These are phyloP conservation scores for Otus scops DNA, from an alignment of 2,797 vertebrate genomes.

Conservation along the genomic window DNA sequence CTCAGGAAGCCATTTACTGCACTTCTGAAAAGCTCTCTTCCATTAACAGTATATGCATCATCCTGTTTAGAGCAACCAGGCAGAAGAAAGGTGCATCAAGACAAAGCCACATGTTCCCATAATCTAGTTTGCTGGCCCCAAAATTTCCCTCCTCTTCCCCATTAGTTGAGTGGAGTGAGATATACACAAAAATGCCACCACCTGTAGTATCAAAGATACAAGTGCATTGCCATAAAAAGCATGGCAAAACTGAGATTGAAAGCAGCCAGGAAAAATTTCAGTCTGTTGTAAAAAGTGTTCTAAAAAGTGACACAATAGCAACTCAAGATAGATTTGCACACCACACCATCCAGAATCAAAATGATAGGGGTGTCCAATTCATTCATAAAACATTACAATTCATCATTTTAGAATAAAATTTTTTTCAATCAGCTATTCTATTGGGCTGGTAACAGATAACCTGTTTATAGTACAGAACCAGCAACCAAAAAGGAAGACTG, in stretches of 20 bases:
- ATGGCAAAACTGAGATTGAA: neutral
- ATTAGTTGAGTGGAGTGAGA: neutral
- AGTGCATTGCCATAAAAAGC: neutral
- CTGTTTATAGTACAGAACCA: neutral
- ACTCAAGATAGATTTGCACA: neutral
- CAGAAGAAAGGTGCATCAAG: neutral
- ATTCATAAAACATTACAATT: neutral
- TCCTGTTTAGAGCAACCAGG: neutral
- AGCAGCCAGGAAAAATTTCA: neutral
- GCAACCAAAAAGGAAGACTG: neutral
- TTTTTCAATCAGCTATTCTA: neutral
- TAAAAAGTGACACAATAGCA: fast-evolving
- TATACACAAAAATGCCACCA: neutral
- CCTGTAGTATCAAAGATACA: neutral
- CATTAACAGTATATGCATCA: neutral
- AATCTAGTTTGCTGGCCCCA: neutral
- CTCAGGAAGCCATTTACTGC: neutral
- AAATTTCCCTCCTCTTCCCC: neutral
- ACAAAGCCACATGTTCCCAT: neutral
- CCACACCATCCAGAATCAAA: neutral
- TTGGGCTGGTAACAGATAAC: neutral
- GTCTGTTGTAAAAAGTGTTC: neutral
- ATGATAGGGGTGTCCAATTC: neutral
- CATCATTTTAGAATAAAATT: neutral
- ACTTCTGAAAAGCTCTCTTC: neutral